Evolutionary conservation across 2,888 invertebrate species (phyloP), one percentile per base, ranked within the genome.

Genomic region (Chalcis sispes): DNA sequence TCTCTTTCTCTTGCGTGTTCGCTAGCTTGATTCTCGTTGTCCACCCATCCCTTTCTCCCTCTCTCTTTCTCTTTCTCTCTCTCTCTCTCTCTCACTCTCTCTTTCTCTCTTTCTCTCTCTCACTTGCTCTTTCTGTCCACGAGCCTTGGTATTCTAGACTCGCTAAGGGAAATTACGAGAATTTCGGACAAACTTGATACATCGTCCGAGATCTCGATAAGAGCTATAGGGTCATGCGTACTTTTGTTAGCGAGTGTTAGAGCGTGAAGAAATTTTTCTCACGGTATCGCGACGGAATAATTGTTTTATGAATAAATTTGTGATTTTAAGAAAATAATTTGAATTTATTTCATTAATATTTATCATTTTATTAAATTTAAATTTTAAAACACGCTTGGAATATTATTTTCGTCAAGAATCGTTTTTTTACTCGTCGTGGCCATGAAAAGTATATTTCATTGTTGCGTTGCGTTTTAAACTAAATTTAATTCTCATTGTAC

Each of bases 131-230:
- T n/a, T 50, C 27, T 25, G 61, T 4, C 0, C 20, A 13, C 29
- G n/a, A 58, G 1, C 50, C 23, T 13, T n/a, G 5, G 29, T 10
- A 18, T 5, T 3, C 32, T 32, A 3, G 32, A 32, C 42, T 42
- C 2, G 42, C 42, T 36, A 42, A 32, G 32, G 50, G 48, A 56
- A 64, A 56, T 23, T 20, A 18, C 23, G 32, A 40, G 52, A 54
- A 67, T 69, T 74, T 74, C 61, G 48, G 56, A 36, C 29, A 29
- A 69, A 69, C 48, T 69, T 74, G 74, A 74, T 69, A 58, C 69
- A 50, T 70, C 29, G 48, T 50, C 40, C 23, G 20, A 58, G 40
- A 58, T 64, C 56, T 69, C 29, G 74, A 74, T 74, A 74, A 42
- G 29, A 54, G 32, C 20, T 0, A 62, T n/a, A 15, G 2, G 32